Conservation (phyloP, 2,797 vertebrate genomes). For the Parambassis ranga region DNA sequence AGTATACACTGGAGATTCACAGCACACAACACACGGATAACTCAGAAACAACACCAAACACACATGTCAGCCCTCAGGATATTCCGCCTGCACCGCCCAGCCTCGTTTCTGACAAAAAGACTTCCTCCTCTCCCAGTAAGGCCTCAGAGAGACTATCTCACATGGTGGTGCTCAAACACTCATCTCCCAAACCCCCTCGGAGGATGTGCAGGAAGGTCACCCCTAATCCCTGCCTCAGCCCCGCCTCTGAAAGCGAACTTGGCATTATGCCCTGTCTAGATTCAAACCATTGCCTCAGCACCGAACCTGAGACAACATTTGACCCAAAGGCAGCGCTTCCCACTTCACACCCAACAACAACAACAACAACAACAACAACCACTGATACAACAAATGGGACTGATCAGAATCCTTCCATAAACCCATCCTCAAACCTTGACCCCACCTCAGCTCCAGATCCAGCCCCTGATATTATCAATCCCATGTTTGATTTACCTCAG, state of each 20-base stretch:
- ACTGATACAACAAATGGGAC: neutral
- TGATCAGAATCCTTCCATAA: conserved; percentile 20
- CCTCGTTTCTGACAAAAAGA: conserved; percentile 76
- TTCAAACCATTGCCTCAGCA: conserved; percentile 22
- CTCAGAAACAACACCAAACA: conserved; percentile 42
- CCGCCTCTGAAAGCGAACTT: conserved; percentile 50
- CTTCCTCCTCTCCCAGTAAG: conserved; percentile 71
- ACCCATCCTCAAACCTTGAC: conserved; percentile 26
- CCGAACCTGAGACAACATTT: conserved; percentile 46
- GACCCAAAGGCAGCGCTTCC: conserved; percentile 32
- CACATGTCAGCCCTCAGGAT: conserved; percentile 62
- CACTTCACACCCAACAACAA: conserved; percentile 29
- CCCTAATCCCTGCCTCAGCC: conserved; percentile 29
- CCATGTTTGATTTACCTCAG: conserved; percentile 40
- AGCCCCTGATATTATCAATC: conserved; percentile 30
- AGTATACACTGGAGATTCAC: conserved; percentile 42
- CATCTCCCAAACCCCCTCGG: conserved; percentile 82
- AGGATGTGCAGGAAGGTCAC: conserved; percentile 81
- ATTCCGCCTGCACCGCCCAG: conserved; percentile 56
- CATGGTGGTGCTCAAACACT: conserved; percentile 84
- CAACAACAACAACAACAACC: neutral
- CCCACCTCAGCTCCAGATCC: conserved; percentile 33
- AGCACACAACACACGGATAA: conserved; percentile 37
- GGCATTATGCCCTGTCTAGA: conserved; percentile 14
- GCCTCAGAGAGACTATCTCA: conserved; percentile 76